A percentile compares a stretch with the other conserved stretches of the same genome.
Conservation (phyloP, 2,797 vertebrate species). For the Neosilurus mollespiculum region DNA sequence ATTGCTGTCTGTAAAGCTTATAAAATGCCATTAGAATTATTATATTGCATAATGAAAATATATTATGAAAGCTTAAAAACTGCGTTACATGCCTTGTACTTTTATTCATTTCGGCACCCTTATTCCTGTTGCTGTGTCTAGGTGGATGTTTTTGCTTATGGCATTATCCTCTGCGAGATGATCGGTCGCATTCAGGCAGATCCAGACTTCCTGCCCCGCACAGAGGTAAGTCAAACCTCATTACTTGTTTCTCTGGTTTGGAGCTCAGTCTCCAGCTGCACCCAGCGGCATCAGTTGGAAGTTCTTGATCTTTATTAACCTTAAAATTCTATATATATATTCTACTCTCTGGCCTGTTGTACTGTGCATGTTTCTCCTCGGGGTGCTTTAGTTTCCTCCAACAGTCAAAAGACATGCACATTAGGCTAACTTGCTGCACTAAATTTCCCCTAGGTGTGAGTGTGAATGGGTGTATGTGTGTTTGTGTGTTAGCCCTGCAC, state of each 20-base stretch:
- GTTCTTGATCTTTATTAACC: not conserved
- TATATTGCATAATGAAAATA: no score
- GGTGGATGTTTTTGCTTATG: conserved; percentile 92
- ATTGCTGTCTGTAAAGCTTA: not conserved
- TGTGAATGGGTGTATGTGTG: no score
- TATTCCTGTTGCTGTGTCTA: conserved; percentile 54
- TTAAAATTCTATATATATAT: no score
- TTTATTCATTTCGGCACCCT: not conserved
- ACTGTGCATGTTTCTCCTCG: not conserved
- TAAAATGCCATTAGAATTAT: not conserved
- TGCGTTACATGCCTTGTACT: not conserved
- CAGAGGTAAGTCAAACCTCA: conserved; percentile 74
- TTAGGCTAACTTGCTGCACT: no score
- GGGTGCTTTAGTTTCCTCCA: no score
- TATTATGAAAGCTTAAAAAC: not conserved
- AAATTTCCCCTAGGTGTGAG: no score
- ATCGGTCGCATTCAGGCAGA: conserved; percentile 92
- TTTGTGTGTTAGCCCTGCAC: no score
- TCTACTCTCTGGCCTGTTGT: not conserved
- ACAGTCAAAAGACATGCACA: no score
- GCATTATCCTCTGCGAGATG: conserved; percentile 92
- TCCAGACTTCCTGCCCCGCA: conserved; percentile 91
- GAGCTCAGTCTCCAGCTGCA: not conserved
- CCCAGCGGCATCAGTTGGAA: not conserved
- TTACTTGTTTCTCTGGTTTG: not conserved